Evolutionary conservation across 2,797 vertebrate species (phyloP), one percentile per base, ranked within the genome.

Genomic region (Oophaga sylvatica): DNA sequence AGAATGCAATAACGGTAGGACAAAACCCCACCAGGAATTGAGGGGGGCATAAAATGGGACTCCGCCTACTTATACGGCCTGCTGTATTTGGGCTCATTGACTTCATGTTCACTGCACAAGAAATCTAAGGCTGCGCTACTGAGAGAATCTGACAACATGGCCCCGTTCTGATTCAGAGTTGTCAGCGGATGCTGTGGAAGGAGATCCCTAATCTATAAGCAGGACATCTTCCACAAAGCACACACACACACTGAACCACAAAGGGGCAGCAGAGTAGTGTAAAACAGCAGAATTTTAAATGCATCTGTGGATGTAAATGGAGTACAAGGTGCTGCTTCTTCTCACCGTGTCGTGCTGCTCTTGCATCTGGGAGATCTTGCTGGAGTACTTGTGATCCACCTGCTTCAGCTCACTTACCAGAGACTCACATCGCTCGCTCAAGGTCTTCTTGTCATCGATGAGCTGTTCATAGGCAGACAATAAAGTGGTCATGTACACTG

Each of bases 291-390:
- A 68, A 68, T 41, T 41, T 41, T 41, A 5, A 41, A 41, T 41
- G 35, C 35, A 41, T 3, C 17, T 17, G 13, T n/a, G 71, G 41
- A 1, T 0, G 45, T 10, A 41, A 48, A 12, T n/a, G 19, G 71
- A 75, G 71, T 53, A n/a, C 22, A 17, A 31, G 15, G 5, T 26
- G 59, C 7, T 48, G 59, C 7, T 48, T 56, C 62, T 31, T 1
- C 96, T 95, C 93, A 99, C 98, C 97, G 97, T 93, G 62, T 97
- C 94, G 0, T 99, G 97, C 90, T 99, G 97, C 93, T 97, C 96
- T 93, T 97, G 97, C 95, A 97, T 95, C 87, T 97, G 96, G 12
- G 92, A 90, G 70, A 97, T 97, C 92, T 96, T 96, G 93, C 97
- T 97, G 48, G 92, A 94, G 19, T 96, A 97, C 88, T 97, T 97